Base-by-base conservation (phyloP, 1,140 invertebrate species). In the Tetraneura akinire region DNA sequence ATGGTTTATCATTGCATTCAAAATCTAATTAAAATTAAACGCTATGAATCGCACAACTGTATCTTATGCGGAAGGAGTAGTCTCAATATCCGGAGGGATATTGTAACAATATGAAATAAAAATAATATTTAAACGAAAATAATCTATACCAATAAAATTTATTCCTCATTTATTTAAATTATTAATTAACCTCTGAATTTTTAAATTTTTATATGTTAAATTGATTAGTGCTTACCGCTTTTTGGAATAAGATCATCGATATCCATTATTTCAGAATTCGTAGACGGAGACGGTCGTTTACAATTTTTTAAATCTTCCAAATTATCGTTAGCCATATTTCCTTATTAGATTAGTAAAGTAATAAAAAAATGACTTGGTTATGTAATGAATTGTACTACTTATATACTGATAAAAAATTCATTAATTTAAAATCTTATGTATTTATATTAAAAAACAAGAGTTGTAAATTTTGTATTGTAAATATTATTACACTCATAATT, bases 301-400 rank as follows among this genome's bases (percentile, higher is more conserved):
- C 74, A 13, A 37, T 78, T 78, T 78, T 78, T 78, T 21, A 78
- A 78, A 78, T 78, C 53, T 62, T 76, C 73, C 11, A 10, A 78
- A 78, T 78, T 78, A 62, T 78, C 55, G 55, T 78, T n/a, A n/a
- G n/a, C n/a, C n/a, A n/a, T 78, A 57, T 78, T 47, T 16, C 37
- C 51, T 70, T 29, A 3, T 6, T 6, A 6, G 16, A n/a, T 62
- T 16, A 47, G 23, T 16, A 26, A 8, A 71, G 26, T 45, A 62
- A 18, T 3, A 8, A 37, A 37, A 3, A 4, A 37, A 11, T 32
- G 23, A 26, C 16, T 26, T 10, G n/a, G 9, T 5, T n/a, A 14
- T 18, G 11, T 21, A 57, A 62, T 8, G 21, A 18, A 26, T 13
- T 62, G 42, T 42, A 32, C 4, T 37, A 37, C 8, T 4, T 37